phyloP scores from a whole-genome alignment of 2,113 vertebrate species.

The Heteronetta atricapilla region DNA sequence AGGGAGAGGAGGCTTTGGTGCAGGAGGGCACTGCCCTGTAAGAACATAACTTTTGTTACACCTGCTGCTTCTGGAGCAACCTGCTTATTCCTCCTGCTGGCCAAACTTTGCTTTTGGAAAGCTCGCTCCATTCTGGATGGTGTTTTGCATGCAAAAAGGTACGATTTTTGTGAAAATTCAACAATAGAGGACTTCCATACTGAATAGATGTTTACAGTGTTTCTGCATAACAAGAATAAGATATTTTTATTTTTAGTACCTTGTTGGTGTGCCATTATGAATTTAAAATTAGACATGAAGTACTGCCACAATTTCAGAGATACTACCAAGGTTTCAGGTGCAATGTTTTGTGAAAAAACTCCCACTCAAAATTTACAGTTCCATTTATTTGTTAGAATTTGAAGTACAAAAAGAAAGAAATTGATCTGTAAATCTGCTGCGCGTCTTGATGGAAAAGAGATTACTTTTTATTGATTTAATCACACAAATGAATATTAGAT shows the following conservation, averaged over 20 bases:
- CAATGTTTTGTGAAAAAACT: conserved; percentile 13
- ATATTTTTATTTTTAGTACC: neutral
- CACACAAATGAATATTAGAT: conserved; percentile 10
- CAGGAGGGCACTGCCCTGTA: neutral
- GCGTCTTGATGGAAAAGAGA: conserved; percentile 32
- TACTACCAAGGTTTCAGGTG: neutral
- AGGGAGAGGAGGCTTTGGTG: neutral
- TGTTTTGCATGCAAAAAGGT: neutral
- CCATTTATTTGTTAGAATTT: conserved; percentile 17
- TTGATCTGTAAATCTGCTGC: conserved; percentile 31
- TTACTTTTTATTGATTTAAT: conserved; percentile 44
- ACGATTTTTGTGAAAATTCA: neutral
- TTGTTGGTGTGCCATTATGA: conserved; percentile 7
- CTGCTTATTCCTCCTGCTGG: neutral
- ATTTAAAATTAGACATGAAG: neutral
- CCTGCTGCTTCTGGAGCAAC: neutral
- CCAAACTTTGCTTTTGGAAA: neutral
- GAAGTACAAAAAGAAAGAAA: conserved; percentile 13
- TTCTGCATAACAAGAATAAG: neutral
- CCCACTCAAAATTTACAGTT: conserved; percentile 13
- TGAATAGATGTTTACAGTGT: neutral
- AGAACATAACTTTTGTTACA: neutral
- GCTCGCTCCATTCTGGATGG: fast-evolving
- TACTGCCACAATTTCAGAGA: neutral
- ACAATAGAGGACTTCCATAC: neutral